These are phyloP conservation scores for Cryptus viduatorius DNA, from an alignment of 2,888 invertebrate genomes.

Conservation along the genomic window DNA sequence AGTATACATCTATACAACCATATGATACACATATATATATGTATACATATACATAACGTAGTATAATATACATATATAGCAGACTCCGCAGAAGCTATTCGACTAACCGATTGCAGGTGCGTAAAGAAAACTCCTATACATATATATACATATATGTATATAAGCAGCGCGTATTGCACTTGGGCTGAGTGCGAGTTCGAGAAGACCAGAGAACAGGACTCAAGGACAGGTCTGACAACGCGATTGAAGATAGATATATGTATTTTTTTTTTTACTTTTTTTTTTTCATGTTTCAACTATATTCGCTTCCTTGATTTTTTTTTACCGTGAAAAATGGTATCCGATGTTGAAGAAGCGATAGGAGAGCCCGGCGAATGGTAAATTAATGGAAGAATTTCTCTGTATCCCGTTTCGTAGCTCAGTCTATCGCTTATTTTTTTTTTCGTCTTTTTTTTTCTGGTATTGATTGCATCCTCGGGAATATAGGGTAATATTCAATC, in stretches of 20 bases:
- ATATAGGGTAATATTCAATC: conserved; percentile 83
- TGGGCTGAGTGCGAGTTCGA: conserved; percentile 26
- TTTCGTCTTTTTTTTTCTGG: conserved; percentile 68
- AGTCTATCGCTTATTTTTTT: conserved; percentile 10
- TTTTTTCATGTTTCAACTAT: not conserved
- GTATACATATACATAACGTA: not conserved
- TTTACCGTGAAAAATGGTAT: conserved; percentile 1
- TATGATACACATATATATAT: not conserved
- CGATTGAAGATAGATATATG: conserved; percentile 18
- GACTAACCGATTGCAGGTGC: conserved; percentile 43
- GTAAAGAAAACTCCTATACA: conserved; percentile 34
- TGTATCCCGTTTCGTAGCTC: conserved; percentile 25
- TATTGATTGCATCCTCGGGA: conserved; percentile 79
- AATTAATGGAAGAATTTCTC: conserved; percentile 35
- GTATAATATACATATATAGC: conserved; percentile 2
- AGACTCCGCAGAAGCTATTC: conserved; percentile 16
- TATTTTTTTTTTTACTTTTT: conserved; percentile 4
- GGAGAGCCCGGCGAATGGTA: not conserved
- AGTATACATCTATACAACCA: not conserved
- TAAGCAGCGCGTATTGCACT: conserved; percentile 25
- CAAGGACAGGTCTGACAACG: conserved; percentile 39
- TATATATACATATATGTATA: not conserved
- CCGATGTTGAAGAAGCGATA: not conserved
- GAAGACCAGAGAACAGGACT: conserved; percentile 34
- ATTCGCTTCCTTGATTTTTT: not conserved